A percentile compares a stretch with the other conserved stretches of the same genome.
Conservation (phyloP, 2,113 vertebrate species). For the Labeo catla region DNA sequence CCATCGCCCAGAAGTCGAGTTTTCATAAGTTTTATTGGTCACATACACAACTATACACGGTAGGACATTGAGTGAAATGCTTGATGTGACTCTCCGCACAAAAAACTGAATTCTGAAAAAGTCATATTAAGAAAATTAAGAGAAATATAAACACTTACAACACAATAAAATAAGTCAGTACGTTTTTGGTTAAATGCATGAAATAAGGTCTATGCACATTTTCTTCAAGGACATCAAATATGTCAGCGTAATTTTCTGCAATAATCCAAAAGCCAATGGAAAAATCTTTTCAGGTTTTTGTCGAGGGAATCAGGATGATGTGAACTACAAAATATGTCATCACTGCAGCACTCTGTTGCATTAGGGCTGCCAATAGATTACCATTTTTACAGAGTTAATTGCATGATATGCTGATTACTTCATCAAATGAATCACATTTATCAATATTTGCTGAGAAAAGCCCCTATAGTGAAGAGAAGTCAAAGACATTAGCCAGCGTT, state of each 20-base stretch:
- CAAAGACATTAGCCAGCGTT: neutral
- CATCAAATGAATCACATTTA: neutral
- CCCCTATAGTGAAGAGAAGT: neutral
- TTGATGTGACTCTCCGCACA: neutral
- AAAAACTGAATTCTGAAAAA: too few relatives aligned
- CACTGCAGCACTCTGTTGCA: neutral
- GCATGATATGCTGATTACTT: neutral
- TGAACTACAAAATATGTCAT: too few relatives aligned
- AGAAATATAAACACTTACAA: too few relatives aligned
- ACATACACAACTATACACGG: neutral
- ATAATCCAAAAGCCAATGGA: neutral
- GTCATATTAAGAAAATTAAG: too few relatives aligned
- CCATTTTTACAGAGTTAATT: neutral
- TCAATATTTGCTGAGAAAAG: neutral
- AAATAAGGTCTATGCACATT: neutral
- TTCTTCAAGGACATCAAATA: neutral
- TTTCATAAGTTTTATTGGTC: neutral
- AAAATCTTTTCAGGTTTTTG: neutral
- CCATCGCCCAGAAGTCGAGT: neutral
- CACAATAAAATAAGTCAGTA: too few relatives aligned
- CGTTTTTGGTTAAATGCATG: neutral
- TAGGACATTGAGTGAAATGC: neutral
- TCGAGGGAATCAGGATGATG: neutral
- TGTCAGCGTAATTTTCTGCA: too few relatives aligned
- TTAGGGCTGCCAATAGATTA: neutral